Conservation (phyloP, 2,797 vertebrate species). For the Gallinago solitaria region DNA sequence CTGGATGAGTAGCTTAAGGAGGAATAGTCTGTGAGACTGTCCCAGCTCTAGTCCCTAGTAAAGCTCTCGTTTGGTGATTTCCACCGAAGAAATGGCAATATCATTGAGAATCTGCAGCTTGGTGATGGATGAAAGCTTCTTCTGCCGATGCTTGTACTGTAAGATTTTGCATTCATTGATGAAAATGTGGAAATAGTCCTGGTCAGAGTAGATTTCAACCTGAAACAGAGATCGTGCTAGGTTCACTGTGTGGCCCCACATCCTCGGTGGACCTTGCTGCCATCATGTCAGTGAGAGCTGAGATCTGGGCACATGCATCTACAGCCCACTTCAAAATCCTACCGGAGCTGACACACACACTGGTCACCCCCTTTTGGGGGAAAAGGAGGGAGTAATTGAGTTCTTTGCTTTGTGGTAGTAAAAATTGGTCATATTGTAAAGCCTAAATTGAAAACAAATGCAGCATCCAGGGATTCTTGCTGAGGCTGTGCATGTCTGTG, state of each 20-base stretch:
- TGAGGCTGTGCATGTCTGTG: background rate
- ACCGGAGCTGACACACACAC: background rate
- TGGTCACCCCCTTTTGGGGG: background rate
- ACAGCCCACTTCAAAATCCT: background rate
- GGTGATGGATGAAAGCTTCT: conserved; percentile 76
- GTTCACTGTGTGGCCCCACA: background rate
- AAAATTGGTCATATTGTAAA: background rate
- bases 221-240: conserved; percentile 44
- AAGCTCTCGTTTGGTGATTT: conserved; percentile 74
- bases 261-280: background rate
- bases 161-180: conserved; percentile 77
- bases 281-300: background rate
- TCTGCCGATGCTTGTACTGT: conserved; percentile 78
- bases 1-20: background rate
- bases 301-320: background rate
- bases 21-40: background rate
- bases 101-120: conserved; percentile 81
- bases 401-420: background rate
- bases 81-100: conserved; percentile 77
- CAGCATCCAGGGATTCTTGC: background rate
- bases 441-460: background rate
- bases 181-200: conserved; percentile 80
- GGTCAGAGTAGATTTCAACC: conserved; percentile 82
- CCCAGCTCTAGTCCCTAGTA: background rate
- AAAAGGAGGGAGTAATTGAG: background rate